These are phyloP conservation scores for Fundulus diaphanus DNA, from an alignment of 2,797 vertebrate species.

Conservation along the genomic window DNA sequence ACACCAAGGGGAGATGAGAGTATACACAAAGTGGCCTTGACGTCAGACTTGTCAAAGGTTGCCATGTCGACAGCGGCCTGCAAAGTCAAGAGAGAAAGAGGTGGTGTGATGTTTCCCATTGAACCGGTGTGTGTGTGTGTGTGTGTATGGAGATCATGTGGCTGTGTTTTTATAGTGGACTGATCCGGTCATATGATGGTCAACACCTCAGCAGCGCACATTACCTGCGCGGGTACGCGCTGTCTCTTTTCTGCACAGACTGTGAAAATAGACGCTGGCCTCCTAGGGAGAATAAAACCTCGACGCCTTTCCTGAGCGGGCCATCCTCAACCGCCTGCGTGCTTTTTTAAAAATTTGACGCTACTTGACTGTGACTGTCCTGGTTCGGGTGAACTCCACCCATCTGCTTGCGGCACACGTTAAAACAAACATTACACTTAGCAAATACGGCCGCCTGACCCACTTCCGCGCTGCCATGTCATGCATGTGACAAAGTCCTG, in stretches of 20 bases:
- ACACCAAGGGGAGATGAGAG: constrained; percentile 9
- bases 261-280: neutral
- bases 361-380: constrained; percentile 27
- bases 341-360: constrained; percentile 29
- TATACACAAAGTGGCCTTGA: constrained; percentile 31
- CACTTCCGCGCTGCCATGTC: constrained; percentile 52
- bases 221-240: constrained; percentile 19
- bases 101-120: constrained; percentile 45
- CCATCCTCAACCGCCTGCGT: constrained; percentile 5
- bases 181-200: constrained; percentile 62
- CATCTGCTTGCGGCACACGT: constrained; percentile 33
- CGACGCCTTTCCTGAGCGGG: neutral
- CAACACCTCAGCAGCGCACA: constrained; percentile 50
- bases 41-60: constrained; percentile 23
- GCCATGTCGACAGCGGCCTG: constrained; percentile 34
- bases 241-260: constrained; percentile 9
- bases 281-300: neutral
- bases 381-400: constrained; percentile 42
- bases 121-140: constrained; percentile 6
- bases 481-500: constrained; percentile 55
- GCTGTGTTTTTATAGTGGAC: constrained; percentile 47
- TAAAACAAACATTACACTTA: constrained; percentile 53
- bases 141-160: constrained; percentile 40
- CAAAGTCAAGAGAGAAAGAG: constrained; percentile 47
- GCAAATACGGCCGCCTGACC: constrained; percentile 55